Evolutionary conservation across 2,113 vertebrate species (phyloP).

Genomic region (Empidonax alnorum): DNA sequence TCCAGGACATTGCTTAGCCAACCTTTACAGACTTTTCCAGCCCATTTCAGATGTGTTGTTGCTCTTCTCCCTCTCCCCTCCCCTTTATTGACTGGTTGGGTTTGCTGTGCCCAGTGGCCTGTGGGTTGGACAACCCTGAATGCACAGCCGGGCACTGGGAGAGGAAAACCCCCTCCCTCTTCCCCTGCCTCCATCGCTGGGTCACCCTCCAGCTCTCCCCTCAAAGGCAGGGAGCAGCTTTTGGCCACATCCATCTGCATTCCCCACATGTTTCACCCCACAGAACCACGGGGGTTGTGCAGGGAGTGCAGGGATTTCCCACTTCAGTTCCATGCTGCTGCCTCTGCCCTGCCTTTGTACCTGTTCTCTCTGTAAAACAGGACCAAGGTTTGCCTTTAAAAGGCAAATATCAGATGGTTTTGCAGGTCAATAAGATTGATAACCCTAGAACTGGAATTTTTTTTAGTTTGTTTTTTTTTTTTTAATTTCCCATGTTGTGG

Average conservation of each 20-base stretch:
- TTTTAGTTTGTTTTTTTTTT: not conserved
- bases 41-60: not conserved
- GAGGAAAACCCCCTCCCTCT: not conserved
- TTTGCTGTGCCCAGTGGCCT: not conserved
- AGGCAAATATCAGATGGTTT: not conserved
- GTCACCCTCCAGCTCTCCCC: not conserved
- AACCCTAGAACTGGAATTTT: rapidly evolving
- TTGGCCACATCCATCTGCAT: not conserved
- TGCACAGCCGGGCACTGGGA: not conserved
- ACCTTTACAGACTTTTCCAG: conserved; percentile 21
- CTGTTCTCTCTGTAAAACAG: rapidly evolving
- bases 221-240: not conserved
- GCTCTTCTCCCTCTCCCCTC: not conserved
- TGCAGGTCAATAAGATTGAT: not conserved
- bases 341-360: not conserved
- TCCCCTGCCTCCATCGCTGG: not conserved
- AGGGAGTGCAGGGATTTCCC: not conserved
- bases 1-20: not conserved
- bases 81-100: conserved; percentile 22
- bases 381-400: not conserved
- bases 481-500: not conserved
- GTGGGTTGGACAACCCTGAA: not conserved
- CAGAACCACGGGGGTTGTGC: not conserved
- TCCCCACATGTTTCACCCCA: rapidly evolving
- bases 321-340: too few relatives aligned